Evolutionary conservation across 2,797 vertebrate genomes (phyloP), one percentile per base, ranked within the genome.

Genomic region (Orestias chungarensis): DNA sequence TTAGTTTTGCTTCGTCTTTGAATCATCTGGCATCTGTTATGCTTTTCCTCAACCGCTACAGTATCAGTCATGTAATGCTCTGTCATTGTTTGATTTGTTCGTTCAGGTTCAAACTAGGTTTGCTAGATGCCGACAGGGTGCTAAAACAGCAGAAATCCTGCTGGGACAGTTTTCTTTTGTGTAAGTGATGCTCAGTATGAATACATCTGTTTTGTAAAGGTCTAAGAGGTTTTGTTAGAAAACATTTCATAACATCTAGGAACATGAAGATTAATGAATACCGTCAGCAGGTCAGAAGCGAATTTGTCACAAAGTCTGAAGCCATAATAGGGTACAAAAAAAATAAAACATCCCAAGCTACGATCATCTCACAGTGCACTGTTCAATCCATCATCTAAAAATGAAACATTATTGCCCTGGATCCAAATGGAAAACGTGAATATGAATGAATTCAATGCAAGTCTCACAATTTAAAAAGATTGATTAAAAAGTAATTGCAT

Each of bases 1-100:
- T 52, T 38, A 75, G 9, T 77, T 84, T 18, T 47, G 40, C 7
- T 78, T 75, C 68, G 43, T 74, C 49, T 83, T 68, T 75, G 5
- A 75, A 71, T 72, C 12, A 33, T 68, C 61, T 76, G 64, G 43
- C 49, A 72, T 87, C 46, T 71, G 66, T 64, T 2, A 54, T 49
- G 27, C 14, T 29, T 23, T 43, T 74, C 66, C 70, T 82, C 72
- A 66, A 74, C 3, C 27, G 62, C n/a, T 35, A 42, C 40, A 43
- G 18, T 47, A 57, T 66, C 20, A 44, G 9, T 76, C 55, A 7
- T 27, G 23, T 43, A 2, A 29, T 59, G 27, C 7, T 15, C 70
- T 64, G 15, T 31, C 20, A 14, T 14, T 54, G 18, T 57, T 57
- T 66, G 29, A 70, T 55, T 20, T 14, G 12, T 38, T 75, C 43